Evolutionary conservation across 2,888 invertebrate species (phyloP).

Genomic region (Clistopyga incitator): DNA sequence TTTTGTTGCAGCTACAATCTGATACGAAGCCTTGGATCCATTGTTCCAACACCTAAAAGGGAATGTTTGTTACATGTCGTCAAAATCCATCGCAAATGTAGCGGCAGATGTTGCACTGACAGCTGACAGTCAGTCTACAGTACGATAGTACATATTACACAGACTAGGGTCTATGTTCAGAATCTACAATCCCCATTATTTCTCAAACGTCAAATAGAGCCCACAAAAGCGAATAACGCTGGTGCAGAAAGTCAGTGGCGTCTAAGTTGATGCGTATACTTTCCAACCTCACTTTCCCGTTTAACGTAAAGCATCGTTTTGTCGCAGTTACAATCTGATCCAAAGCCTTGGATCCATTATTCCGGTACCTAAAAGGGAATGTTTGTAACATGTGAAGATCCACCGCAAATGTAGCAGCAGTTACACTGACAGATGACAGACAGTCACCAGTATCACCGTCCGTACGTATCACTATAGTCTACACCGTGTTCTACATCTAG

Average conservation of each 20-base stretch:
- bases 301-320: not conserved
- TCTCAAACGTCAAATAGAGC: not conserved
- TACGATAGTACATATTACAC: not conserved
- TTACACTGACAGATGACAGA: not conserved
- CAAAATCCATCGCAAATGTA: not conserved
- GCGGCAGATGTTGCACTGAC: not conserved
- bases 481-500: not conserved
- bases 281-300: no score
- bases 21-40: not conserved
- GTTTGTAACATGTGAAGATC: slow-evolving; percentile 8
- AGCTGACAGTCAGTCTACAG: not conserved
- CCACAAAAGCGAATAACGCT: no score
- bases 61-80: slow-evolving; percentile 28
- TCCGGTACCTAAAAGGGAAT: not conserved
- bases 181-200: not conserved
- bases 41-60: not conserved
- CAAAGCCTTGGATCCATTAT: not conserved
- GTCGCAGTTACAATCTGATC: slow-evolving; percentile 6
- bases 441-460: not conserved
- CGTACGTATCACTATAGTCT: not conserved
- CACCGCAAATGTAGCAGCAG: not conserved
- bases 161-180: no score
- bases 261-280: no score
- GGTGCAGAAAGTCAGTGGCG: no score
- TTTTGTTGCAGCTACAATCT: not conserved